Percentiles rank a stretch among this genome's conserved stretches.
Evolutionary conservation across 2,113 vertebrate genomes (phyloP).

Genomic region (Lycaon pictus): DNA sequence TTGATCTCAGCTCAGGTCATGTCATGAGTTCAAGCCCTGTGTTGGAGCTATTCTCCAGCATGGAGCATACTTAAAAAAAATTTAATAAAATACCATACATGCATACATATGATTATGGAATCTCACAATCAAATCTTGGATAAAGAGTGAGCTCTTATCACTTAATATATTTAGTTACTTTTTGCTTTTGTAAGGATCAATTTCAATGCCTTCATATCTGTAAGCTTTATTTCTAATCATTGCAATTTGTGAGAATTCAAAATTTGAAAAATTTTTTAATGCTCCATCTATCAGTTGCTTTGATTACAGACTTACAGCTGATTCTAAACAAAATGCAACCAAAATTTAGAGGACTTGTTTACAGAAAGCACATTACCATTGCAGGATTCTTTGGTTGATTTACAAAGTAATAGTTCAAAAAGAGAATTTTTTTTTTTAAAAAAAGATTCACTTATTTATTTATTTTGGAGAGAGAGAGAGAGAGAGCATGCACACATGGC

Average conservation of each 20-base stretch:
- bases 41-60: not conserved
- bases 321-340: not conserved
- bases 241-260: not conserved
- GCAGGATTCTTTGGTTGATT: not conserved
- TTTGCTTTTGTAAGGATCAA: not conserved
- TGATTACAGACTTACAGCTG: not conserved
- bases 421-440: not conserved
- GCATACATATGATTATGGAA: not conserved
- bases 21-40: not conserved
- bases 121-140: not conserved
- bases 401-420: conserved; percentile 7
- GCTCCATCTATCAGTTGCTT: not conserved
- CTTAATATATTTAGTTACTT: not conserved
- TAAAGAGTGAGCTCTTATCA: not conserved
- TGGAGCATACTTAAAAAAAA: not conserved
- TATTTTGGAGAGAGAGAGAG: not conserved
- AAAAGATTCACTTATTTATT: not conserved
- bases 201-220: not conserved
- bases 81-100: not conserved
- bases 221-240: conserved; percentile 2
- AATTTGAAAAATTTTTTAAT: not conserved
- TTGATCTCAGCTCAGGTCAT: not conserved
- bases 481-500: not conserved
- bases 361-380: not conserved
- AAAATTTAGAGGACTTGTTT: not conserved